Conservation (phyloP, 1,140 invertebrate species). For the Trachelipus rathkii region DNA sequence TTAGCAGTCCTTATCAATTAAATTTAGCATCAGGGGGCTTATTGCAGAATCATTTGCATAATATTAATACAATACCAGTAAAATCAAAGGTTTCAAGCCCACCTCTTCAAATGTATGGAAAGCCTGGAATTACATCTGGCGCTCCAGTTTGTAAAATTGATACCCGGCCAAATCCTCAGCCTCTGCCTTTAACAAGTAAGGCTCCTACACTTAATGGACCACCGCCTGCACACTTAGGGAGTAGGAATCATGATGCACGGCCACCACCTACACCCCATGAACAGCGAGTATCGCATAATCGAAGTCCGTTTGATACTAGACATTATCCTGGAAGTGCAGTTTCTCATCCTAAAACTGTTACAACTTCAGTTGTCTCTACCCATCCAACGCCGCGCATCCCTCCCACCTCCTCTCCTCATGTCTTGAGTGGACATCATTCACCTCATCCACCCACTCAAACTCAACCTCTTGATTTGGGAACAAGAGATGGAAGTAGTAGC, state of each 20-base stretch:
- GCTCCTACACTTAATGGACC: constrained; percentile 56
- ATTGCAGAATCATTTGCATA: constrained; percentile 42
- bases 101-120: constrained; percentile 71
- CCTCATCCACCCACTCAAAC: constrained; percentile 36
- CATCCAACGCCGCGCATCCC: constrained; percentile 47
- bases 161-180: constrained; percentile 48
- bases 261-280: constrained; percentile 45
- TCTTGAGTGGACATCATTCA: constrained; percentile 23
- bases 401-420: constrained; percentile 38
- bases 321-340: constrained; percentile 49
- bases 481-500: constrained; percentile 32
- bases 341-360: constrained; percentile 43
- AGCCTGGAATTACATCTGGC: constrained; percentile 62
- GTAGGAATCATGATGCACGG: constrained; percentile 28
- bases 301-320: constrained; percentile 35
- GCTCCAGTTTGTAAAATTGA: constrained; percentile 59
- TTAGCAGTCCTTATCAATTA: constrained; percentile 34
- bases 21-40: constrained; percentile 36
- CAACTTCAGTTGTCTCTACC: constrained; percentile 44
- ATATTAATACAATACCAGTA: constrained; percentile 41
- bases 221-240: constrained; percentile 49
- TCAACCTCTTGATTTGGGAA: constrained; percentile 39
- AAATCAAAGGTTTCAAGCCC: constrained; percentile 73
- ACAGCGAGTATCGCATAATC: constrained; percentile 57
- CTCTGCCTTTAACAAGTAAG: constrained; percentile 64